Conservation (phyloP, 2,888 invertebrate genomes). For the Endotricha flammealis region DNA sequence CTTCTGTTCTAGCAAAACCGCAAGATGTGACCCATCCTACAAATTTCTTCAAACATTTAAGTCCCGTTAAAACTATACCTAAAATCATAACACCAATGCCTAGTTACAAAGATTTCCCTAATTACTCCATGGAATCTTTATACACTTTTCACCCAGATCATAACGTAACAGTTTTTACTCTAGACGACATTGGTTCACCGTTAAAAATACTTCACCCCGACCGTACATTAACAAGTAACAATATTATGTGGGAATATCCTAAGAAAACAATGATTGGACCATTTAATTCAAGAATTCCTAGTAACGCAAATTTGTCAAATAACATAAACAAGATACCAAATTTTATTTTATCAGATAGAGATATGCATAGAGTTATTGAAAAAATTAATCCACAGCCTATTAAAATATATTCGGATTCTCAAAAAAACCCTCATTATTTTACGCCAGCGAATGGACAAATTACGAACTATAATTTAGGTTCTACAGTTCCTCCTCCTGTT, state of each 20-base stretch:
- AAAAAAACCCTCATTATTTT: too few species aligned
- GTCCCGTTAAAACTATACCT: slow-evolving; percentile 40
- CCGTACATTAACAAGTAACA: slow-evolving; percentile 23
- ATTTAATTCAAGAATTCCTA: too few species aligned
- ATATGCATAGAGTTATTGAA: too few species aligned
- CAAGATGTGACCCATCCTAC: slow-evolving; percentile 37
- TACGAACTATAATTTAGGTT: too few species aligned
- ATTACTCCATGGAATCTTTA: slow-evolving; percentile 15
- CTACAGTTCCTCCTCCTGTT: too few species aligned
- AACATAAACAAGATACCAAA: too few species aligned
- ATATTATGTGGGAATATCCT: slow-evolving; percentile 23
- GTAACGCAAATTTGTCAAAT: too few species aligned
- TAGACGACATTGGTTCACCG: slow-evolving; percentile 35
- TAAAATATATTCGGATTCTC: too few species aligned
- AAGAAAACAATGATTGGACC: slow-evolving; percentile 17
- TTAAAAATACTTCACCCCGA: slow-evolving; percentile 41
- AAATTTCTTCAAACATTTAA: slow-evolving; percentile 42
- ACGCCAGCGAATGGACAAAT: too few species aligned
- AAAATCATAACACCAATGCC: slow-evolving; percentile 34
- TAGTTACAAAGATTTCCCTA: slow-evolving; percentile 16
- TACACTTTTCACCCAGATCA: slow-evolving; percentile 20
- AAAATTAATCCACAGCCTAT: too few species aligned
- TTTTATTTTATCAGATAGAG: too few species aligned
- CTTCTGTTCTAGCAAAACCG: slow-evolving; percentile 36
- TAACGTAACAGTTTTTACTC: slow-evolving; percentile 46